A percentile compares a stretch with the other conserved stretches of the same genome.
These are phyloP conservation scores for Eupithecia abbreviata DNA, from an alignment of 2,888 invertebrate species.

Conservation along the genomic window DNA sequence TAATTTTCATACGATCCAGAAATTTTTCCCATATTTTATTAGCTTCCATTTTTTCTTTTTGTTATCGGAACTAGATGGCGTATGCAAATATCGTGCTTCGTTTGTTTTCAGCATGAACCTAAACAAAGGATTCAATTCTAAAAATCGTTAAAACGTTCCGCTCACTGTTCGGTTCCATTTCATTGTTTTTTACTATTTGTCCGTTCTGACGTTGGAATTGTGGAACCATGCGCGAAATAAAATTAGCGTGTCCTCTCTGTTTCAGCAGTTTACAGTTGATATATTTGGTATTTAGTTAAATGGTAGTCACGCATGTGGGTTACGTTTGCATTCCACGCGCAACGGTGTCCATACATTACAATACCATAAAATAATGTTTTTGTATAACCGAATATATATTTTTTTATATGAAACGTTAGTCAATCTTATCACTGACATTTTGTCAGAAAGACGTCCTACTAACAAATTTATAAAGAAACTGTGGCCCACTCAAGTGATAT, in stretches of 20 bases:
- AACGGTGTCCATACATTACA: not conserved
- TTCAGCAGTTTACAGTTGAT: not conserved
- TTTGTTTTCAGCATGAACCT: not conserved
- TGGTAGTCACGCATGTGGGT: not conserved
- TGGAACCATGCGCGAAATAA: conserved; percentile 5
- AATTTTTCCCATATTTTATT: no score
- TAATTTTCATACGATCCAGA: not conserved
- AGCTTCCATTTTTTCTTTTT: not conserved
- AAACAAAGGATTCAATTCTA: not conserved
- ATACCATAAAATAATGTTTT: not conserved
- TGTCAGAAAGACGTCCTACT: no score
- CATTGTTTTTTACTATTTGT: not conserved
- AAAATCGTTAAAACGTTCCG: not conserved
- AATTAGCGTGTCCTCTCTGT: not conserved
- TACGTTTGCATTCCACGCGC: not conserved
- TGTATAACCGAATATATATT: not conserved
- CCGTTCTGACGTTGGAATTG: not conserved
- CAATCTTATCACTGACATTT: not conserved
- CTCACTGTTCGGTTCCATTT: not conserved
- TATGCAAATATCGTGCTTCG: not conserved
- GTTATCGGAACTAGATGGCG: not conserved
- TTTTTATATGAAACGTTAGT: not conserved
- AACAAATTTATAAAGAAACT: not conserved
- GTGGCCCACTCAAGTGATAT: not conserved
- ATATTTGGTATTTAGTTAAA: not conserved